These are phyloP conservation scores for Colletes collaris DNA, from an alignment of 2,888 invertebrate genomes.

Conservation along the genomic window DNA sequence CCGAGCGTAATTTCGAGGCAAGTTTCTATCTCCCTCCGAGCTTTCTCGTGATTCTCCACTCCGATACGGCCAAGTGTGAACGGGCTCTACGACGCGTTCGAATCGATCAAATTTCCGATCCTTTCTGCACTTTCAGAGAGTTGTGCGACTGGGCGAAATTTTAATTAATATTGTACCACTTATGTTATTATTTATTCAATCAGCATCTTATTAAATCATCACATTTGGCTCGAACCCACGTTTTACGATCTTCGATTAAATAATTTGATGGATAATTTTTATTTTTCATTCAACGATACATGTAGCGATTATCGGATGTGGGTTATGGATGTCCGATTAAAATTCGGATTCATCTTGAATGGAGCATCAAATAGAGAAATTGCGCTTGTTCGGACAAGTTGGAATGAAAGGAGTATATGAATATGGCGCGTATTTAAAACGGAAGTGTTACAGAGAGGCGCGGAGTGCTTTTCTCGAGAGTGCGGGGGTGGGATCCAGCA, in stretches of 20 bases:
- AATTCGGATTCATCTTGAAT: background rate
- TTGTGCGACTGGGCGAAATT: background rate
- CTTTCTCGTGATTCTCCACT: background rate
- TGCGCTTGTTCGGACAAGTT: background rate
- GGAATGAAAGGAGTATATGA: conserved; percentile 18
- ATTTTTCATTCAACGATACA: no score
- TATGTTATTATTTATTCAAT: no score
- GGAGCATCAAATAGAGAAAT: conserved; percentile 9
- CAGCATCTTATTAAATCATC: background rate
- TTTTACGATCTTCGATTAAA: no score
- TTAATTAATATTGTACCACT: no score
- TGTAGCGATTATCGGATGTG: no score
- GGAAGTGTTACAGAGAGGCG: conserved; percentile 48
- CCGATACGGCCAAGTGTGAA: background rate
- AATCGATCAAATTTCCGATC: conserved; percentile 3
- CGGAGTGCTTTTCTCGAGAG: conserved; percentile 40
- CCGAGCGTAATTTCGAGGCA: conserved; percentile 18
- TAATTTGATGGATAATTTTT: no score
- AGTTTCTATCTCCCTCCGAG: background rate
- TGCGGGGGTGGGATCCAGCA: conserved; percentile 41
- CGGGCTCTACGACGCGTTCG: background rate
- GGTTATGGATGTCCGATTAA: no score
- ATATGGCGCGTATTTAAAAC: conserved; percentile 55
- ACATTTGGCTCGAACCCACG: no score
- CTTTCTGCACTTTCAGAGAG: background rate